A percentile compares a stretch with the other conserved stretches of the same genome.
Conservation (phyloP, 1,140 invertebrate genomes). For the Ceratitis capitata region DNA sequence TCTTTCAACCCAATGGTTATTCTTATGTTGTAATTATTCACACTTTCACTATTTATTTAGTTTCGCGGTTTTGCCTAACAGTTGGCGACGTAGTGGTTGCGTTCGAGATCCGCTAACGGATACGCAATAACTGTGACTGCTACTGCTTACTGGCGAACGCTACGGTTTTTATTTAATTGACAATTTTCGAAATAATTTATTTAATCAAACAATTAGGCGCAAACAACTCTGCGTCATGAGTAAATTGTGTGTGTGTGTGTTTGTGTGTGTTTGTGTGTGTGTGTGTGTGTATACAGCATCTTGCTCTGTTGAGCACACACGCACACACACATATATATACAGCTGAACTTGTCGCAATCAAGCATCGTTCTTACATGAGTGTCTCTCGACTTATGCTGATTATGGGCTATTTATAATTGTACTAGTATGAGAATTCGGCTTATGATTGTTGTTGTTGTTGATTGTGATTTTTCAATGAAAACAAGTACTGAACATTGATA, state of each 20-base stretch:
- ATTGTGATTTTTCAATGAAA: background rate
- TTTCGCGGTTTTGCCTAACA: background rate
- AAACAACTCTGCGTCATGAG: background rate
- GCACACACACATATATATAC: background rate
- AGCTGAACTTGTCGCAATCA: background rate
- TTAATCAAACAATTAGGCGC: slow-evolving; percentile 33
- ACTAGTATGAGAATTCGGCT: no score
- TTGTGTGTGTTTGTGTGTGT: background rate
- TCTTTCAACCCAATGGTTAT: background rate
- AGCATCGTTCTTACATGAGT: background rate
- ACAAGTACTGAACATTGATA: background rate
- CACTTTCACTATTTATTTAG: slow-evolving; percentile 9
- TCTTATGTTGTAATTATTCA: background rate
- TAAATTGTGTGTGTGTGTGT: background rate
- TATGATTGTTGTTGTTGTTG: background rate
- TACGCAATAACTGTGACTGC: slow-evolving; percentile 18
- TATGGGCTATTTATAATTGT: no score
- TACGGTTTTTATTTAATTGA: slow-evolving; percentile 12
- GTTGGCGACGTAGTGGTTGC: background rate
- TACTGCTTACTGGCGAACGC: background rate
- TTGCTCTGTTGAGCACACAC: background rate
- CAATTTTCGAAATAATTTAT: slow-evolving; percentile 35
- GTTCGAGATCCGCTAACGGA: background rate
- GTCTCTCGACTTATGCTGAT: background rate
- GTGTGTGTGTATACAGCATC: background rate